Base-by-base conservation (phyloP, 2,888 invertebrate genomes). In the Sabellastarte sp. region DNA sequence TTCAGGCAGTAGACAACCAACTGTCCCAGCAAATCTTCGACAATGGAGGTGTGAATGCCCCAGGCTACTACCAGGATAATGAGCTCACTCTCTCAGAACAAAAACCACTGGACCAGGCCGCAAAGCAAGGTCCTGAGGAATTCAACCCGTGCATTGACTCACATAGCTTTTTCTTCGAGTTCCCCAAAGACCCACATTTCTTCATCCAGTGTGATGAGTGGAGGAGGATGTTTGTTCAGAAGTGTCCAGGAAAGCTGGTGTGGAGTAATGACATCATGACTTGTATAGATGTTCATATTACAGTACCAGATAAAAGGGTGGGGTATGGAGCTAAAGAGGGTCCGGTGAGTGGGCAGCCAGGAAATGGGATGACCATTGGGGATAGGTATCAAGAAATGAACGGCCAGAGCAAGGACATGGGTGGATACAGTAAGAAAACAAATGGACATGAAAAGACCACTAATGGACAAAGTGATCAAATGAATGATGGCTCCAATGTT, bases 181-280 rank as follows among this genome's bases (percentile, higher is more conserved):
- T 71, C 33, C 70, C 74, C 0, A 58, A 57, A 4, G 69, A 75
- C 50, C 55, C 62, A 2, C 62, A 60, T 10, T 74, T 72, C 62
- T 78, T 73, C 64, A 75, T 76, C 58, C 74, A 78, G 53, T 79
- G 79, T 60, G 77, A 77, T 60, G 63, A 70, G 32, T 66, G 68
- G 29, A 75, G 77, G 3, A 71, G 74, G 32, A 75, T 76, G n/a
- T 76, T 73, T 56, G 66, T 73, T 32, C 64, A 69, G 61, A 59
- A 55, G 0, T 78, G 78, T 61, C 61, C 60, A 0, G 28, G 24
- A 3, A 57, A 64, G 4, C 70, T 70, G 10, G 51, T 73, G 1
- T 78, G 77, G 77, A 67, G 71, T 30, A 71, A 76, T 57, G 52
- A 51, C 2, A 64, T 72, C 5, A 20, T 67, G 3, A 67, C 63